Evolutionary conservation across 2,797 vertebrate genomes (phyloP).

Genomic region (Microtus obscurus): DNA sequence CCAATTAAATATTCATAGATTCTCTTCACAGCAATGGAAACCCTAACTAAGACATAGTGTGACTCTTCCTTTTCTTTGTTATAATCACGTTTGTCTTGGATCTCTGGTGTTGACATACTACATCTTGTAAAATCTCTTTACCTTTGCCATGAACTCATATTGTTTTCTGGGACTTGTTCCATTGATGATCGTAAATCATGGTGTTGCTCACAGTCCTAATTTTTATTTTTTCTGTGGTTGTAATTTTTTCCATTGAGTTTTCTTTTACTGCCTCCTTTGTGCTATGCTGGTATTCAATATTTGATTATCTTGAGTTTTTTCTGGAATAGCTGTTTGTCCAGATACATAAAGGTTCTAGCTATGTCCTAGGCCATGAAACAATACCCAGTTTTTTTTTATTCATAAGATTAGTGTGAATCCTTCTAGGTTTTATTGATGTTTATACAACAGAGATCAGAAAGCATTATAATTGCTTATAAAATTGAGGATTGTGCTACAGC

Average conservation of each 20-base stretch:
- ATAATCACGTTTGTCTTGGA: neutral
- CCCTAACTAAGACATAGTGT: neutral
- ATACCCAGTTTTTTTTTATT: neutral
- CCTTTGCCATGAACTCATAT: constrained; percentile 28
- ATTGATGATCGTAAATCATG: constrained; percentile 12
- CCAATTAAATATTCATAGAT: neutral
- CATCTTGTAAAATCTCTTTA: constrained; percentile 10
- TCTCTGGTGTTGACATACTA: neutral
- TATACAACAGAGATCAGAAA: neutral
- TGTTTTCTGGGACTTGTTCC: constrained; percentile 12
- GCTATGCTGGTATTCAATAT: constrained; percentile 7
- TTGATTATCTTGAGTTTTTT: constrained; percentile 55
- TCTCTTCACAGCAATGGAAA: neutral
- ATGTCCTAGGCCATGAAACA: neutral
- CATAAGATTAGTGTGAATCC: neutral
- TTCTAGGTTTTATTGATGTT: constrained; percentile 36
- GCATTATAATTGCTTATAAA: neutral
- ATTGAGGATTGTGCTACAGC: neutral
- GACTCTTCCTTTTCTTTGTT: neutral
- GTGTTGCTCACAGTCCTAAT: neutral
- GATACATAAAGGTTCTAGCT: neutral
- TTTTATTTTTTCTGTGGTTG: constrained; percentile 35
- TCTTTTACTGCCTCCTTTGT: constrained; percentile 17
- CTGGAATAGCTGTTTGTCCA: constrained; percentile 3
- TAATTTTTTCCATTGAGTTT: constrained; percentile 34